These are phyloP conservation scores for Leptatherina wallacei DNA, from an alignment of 2,797 vertebrate genomes.

Conservation along the genomic window DNA sequence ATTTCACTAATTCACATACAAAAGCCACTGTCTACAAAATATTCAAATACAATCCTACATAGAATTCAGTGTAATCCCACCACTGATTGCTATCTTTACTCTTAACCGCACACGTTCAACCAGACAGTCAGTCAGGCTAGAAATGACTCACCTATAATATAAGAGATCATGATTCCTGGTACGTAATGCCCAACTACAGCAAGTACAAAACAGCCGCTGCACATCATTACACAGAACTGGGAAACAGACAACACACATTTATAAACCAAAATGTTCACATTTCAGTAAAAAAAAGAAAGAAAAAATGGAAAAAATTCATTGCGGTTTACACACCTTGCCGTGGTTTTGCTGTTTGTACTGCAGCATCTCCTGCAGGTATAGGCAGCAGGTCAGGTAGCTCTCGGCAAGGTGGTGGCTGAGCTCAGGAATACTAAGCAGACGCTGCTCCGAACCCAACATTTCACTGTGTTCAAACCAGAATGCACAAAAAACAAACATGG, in stretches of 20 bases:
- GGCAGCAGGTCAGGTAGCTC: slow-evolving; percentile 93
- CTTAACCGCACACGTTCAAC: background rate
- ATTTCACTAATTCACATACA: background rate
- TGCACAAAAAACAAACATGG: background rate
- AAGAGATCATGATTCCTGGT: slow-evolving; percentile 99
- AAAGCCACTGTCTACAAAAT: background rate
- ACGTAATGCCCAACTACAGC: slow-evolving; percentile 94
- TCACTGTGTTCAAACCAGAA: slow-evolving; percentile 76
- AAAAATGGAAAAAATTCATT: accelerated
- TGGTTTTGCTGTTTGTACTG: slow-evolving; percentile 96
- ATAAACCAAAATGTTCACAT: background rate
- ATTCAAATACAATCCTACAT: slow-evolving; percentile 4
- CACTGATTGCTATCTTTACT: background rate
- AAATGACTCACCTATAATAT: slow-evolving; percentile 91
- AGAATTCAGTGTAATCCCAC: background rate
- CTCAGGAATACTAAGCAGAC: slow-evolving; percentile 92
- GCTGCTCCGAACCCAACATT: slow-evolving; percentile 85
- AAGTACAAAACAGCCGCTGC: slow-evolving; percentile 89
- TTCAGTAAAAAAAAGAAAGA: background rate
- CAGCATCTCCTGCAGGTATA: slow-evolving; percentile 93
- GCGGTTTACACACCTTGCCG: slow-evolving; percentile 85
- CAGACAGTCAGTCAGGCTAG: background rate
- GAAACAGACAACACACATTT: slow-evolving; percentile 29
- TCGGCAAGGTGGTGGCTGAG: slow-evolving; percentile 96
- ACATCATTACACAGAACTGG: slow-evolving; percentile 94